Evolutionary conservation across 2,888 invertebrate genomes (phyloP).

Genomic region (Mactromeris polynyma): DNA sequence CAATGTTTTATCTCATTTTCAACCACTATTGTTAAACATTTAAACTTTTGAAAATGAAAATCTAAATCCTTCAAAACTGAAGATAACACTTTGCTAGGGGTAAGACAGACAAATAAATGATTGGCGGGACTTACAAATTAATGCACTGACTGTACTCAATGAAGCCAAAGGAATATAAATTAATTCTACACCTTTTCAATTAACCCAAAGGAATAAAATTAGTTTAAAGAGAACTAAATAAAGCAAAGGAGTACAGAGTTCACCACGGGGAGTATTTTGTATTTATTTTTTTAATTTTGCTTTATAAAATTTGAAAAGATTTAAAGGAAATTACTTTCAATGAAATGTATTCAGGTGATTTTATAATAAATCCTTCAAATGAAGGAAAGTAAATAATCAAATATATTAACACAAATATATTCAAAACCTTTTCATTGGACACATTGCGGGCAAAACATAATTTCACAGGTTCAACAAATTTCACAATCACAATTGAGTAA

Average conservation of each 20-base stretch:
- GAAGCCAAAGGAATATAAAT: neutral
- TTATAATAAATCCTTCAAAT: neutral
- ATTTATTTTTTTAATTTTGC: neutral
- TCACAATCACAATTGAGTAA: neutral
- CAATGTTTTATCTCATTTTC: neutral
- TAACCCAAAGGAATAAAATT: constrained; percentile 12
- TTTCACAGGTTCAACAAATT: neutral
- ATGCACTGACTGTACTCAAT: neutral
- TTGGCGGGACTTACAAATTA: neutral
- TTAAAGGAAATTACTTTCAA: constrained; percentile 1
- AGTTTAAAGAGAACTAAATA: neutral
- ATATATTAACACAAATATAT: neutral
- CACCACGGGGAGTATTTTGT: neutral
- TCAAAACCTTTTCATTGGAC: neutral
- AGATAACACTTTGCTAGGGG: neutral
- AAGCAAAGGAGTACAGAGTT: neutral
- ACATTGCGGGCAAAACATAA: neutral
- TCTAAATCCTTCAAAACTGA: neutral
- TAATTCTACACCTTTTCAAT: constrained; percentile 4
- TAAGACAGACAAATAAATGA: neutral
- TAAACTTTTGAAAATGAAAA: neutral
- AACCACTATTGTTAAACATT: neutral
- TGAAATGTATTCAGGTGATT: neutral
- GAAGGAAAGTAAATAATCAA: neutral
- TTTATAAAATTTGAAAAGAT: neutral